phyloP scores from a whole-genome alignment of 2,888 invertebrate genomes.

The Tipula lateralis region DNA sequence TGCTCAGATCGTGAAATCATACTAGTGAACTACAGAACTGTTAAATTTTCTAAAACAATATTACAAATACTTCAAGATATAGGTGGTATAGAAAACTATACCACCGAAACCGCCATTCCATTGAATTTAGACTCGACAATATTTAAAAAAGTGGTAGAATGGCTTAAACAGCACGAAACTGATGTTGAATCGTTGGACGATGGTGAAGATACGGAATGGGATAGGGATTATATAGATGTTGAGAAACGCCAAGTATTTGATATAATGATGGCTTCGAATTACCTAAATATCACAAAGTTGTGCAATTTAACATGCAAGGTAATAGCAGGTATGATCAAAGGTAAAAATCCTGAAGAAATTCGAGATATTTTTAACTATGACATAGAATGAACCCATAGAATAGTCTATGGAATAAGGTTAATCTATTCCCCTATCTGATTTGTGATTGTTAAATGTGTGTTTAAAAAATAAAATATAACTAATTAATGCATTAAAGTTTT shows the following conservation, averaged over 20 bases:
- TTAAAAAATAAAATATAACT: no score
- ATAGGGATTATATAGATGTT: not conserved
- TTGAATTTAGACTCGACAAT: not conserved
- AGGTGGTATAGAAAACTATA: not conserved
- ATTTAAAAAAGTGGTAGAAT: not conserved
- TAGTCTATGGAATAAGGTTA: no score
- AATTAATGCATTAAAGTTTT: no score
- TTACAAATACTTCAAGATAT: not conserved
- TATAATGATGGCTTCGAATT: not conserved
- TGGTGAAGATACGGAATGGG: not conserved
- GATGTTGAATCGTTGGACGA: not conserved
- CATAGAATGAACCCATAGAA: no score
- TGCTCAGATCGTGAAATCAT: not conserved
- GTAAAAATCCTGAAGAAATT: not conserved
- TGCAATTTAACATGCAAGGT: not conserved
- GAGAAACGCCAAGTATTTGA: not conserved
- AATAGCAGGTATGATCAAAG: not conserved
- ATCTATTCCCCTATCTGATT: no score
- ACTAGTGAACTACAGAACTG: not conserved
- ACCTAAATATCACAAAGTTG: not conserved
- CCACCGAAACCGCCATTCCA: not conserved
- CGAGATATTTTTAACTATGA: not conserved
- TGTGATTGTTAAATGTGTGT: no score
- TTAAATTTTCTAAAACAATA: not conserved
- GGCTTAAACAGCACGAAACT: not conserved